Evolutionary conservation across 92 coral and sea anemone genomes (phyloP), one percentile per base, ranked within the genome.

Genomic region (Palythoa heliodiscus): DNA sequence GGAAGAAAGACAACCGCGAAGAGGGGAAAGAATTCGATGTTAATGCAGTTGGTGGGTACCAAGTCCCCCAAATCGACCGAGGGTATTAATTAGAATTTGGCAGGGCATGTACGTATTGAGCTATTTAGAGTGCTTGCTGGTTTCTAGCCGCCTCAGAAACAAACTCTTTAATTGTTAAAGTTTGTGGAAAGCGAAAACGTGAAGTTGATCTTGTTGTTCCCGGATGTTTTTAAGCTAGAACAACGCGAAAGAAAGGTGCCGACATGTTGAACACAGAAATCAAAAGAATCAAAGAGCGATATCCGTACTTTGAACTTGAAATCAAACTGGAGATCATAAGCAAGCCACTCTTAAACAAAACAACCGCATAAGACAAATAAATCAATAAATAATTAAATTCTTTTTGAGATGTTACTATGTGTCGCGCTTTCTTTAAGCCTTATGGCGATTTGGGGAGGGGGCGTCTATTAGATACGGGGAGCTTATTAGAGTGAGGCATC

Each of bases 91-190:
- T 37, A 64, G 70, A 64, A n/a, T 64, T 64, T 64, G 70, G 29
- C 70, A 64, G 52, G 77, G 84, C 88, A 73, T 85, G 73, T 85
- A 78, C 82, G 75, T 55, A 60, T 85, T 83, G 86, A 83, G 81
- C 83, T 87, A 53, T 90, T 88, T 73, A 87, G 93, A 90, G 73
- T 90, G 29, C 82, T 90, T 60, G 93, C 91, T 87, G 88, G 87
- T 83, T 87, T 90, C 74, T 60, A 80, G 82, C 90, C 79, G 20
- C 91, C 38, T 71, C 53, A 13, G 89, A 91, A 70, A 50, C 78
- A 76, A 91, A 88, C 78, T 83, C 82, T 57, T 87, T 88, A 70
- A 78, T 78, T 74, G 86, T 91, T 57, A 53, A 81, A 84, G 89
- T 90, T 61, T 77, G 87, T 54, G 89, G 90, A 52, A 83, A 87